Evolutionary conservation across 2,888 invertebrate genomes (phyloP).

Genomic region (Synanthedon tipuliformis): DNA sequence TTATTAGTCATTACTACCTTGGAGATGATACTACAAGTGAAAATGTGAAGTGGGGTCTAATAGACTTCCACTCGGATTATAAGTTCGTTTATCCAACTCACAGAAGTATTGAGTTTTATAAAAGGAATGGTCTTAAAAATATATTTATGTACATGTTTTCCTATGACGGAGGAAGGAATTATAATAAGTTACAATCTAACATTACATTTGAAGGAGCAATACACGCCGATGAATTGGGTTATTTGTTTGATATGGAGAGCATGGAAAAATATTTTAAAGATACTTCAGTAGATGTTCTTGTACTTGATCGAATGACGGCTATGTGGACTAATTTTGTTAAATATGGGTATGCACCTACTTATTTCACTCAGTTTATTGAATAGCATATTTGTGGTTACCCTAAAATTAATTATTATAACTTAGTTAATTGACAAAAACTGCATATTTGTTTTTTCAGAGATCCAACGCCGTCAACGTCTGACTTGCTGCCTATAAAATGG

Average conservation of each 20-base stretch:
- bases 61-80: constrained; percentile 25
- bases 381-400: neutral
- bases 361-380: neutral
- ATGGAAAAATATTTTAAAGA: neutral
- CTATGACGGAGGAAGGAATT: constrained; percentile 5
- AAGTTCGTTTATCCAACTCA: constrained; percentile 23
- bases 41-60: constrained; percentile 19
- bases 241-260: constrained; percentile 5
- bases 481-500: constrained; percentile 7
- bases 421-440: neutral
- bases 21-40: constrained; percentile 12
- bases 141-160: constrained; percentile 5
- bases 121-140: neutral
- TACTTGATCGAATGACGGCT: constrained; percentile 9
- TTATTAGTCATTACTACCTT: constrained; percentile 16
- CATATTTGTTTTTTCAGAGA: constrained; percentile 6
- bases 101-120: constrained; percentile 15
- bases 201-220: constrained; percentile 2
- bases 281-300: constrained; percentile 4
- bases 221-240: constrained; percentile 16
- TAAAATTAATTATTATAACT: neutral
- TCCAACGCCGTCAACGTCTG: constrained; percentile 6
- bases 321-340: constrained; percentile 13
- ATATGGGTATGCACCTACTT: constrained; percentile 7
- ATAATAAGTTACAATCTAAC: neutral